Conservation (phyloP, 2,797 vertebrate species). For the Pteropus rufus region DNA sequence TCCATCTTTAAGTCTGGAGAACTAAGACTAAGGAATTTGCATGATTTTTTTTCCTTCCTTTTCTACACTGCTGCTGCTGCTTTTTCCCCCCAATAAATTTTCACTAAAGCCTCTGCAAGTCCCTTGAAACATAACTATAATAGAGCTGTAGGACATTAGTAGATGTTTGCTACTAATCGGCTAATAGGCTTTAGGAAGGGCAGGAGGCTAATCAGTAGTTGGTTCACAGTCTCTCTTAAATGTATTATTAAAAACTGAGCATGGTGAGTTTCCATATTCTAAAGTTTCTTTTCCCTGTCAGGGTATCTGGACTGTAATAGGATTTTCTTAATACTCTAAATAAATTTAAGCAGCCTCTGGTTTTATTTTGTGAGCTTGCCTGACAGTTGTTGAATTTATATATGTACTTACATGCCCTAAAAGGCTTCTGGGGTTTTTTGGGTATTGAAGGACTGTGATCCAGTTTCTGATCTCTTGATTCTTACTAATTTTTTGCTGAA, state of each 20-base stretch:
- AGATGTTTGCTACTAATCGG: conserved; percentile 86
- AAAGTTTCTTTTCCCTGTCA: conserved; percentile 76
- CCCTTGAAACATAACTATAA: conserved; percentile 87
- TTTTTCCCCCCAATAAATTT: conserved; percentile 87
- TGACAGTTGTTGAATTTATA: conserved; percentile 74
- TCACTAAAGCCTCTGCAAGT: conserved; percentile 91
- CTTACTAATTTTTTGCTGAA: conserved; percentile 84
- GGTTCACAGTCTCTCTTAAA: conserved; percentile 83
- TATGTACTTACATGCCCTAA: conserved; percentile 64
- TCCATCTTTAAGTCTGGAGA: conserved; percentile 98
- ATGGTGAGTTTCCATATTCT: conserved; percentile 74
- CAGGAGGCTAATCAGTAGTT: conserved; percentile 84
- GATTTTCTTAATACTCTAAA: conserved; percentile 68
- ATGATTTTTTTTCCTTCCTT: conserved; percentile 89
- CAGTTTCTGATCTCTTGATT: conserved; percentile 84
- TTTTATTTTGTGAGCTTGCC: conserved; percentile 74
- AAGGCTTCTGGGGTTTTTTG: conserved; percentile 70
- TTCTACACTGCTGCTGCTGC: conserved; percentile 89
- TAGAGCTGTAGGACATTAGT: conserved; percentile 85
- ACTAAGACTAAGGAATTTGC: conserved; percentile 94
- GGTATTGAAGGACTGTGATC: conserved; percentile 85
- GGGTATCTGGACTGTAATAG: conserved; percentile 72
- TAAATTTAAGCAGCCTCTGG: conserved; percentile 74
- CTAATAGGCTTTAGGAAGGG: conserved; percentile 82
- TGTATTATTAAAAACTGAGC: conserved; percentile 68